A percentile compares a stretch with the other conserved stretches of the same genome.
Conservation (phyloP, 2,888 invertebrate species). For the Sisyra nigra region DNA sequence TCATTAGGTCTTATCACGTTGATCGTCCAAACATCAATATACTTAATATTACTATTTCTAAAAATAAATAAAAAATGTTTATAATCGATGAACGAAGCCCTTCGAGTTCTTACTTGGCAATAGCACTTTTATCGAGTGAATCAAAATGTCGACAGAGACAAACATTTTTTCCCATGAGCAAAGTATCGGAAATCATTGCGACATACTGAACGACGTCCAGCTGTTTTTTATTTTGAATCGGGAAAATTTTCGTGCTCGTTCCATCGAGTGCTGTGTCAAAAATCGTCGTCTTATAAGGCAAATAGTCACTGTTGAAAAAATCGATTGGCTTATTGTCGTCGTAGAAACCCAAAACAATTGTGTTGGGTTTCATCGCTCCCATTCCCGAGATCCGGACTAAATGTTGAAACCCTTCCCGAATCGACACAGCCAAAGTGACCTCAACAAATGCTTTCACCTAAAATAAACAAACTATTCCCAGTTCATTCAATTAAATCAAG, state of each 20-base stretch:
- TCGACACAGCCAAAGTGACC: constrained; percentile 68
- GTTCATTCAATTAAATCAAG: background rate
- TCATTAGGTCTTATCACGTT: constrained; percentile 60
- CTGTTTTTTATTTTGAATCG: constrained; percentile 27
- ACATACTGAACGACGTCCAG: constrained; percentile 54
- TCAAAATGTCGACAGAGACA: constrained; percentile 88
- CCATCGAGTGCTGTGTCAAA: constrained; percentile 30
- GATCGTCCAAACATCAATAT: constrained; percentile 96
- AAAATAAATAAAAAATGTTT: constrained; percentile 11
- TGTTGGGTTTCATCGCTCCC: constrained; percentile 99
- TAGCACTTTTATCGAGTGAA: constrained; percentile 59
- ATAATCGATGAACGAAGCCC: too few species aligned
- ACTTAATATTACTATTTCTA: constrained; percentile 47
- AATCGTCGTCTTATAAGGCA: constrained; percentile 40
- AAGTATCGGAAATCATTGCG: constrained; percentile 68
- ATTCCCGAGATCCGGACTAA: constrained; percentile 81
- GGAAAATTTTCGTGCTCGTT: constrained; percentile 30
- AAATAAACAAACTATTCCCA: constrained; percentile 8
- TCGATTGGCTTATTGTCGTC: constrained; percentile 61
- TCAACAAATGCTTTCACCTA: constrained; percentile 90
- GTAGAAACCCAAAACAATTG: constrained; percentile 86
- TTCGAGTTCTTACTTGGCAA: constrained; percentile 44
- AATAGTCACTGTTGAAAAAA: constrained; percentile 55
- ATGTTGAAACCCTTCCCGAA: constrained; percentile 85
- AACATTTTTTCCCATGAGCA: constrained; percentile 88